Evolutionary conservation across 2,797 vertebrate genomes (phyloP).

Genomic region (Crypturellus tataupa): DNA sequence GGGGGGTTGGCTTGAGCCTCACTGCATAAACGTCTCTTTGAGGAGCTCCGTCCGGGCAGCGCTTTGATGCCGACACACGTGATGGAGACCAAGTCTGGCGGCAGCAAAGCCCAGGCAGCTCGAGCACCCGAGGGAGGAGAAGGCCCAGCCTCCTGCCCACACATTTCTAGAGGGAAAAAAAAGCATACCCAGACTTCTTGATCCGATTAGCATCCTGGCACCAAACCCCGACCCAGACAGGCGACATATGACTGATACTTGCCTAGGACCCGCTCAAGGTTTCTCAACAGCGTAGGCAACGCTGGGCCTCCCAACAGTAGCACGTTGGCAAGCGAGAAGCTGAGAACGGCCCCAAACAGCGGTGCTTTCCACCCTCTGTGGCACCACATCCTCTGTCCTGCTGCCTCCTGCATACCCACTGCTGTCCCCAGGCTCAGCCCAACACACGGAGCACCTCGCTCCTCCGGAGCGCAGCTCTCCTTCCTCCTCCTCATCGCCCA

Average conservation of each 20-base stretch:
- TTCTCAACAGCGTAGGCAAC: constrained; percentile 38
- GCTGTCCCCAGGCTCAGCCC: background rate
- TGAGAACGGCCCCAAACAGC: background rate
- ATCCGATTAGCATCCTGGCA: constrained; percentile 64
- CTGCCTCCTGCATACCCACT: background rate
- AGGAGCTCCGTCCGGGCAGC: constrained; percentile 61
- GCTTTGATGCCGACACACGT: constrained; percentile 44
- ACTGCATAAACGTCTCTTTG: constrained; percentile 49
- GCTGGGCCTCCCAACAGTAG: background rate
- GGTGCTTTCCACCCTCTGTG: background rate
- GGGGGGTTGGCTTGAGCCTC: constrained; percentile 15
- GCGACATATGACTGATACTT: constrained; percentile 45
- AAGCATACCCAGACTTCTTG: constrained; percentile 44
- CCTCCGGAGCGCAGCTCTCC: background rate
- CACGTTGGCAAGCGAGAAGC: background rate
- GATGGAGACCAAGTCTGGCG: constrained; percentile 63
- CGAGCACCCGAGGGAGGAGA: constrained; percentile 11
- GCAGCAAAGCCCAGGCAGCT: constrained; percentile 36
- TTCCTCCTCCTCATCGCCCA: background rate
- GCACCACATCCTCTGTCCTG: background rate
- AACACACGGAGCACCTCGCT: background rate
- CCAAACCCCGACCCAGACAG: constrained; percentile 47
- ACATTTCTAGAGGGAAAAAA: constrained; percentile 37
- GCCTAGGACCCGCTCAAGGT: constrained; percentile 33
- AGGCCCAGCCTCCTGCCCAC: constrained; percentile 43